Evolutionary conservation across 2,888 invertebrate species (phyloP), one percentile per base, ranked within the genome.

Genomic region (Agelastica alni): DNA sequence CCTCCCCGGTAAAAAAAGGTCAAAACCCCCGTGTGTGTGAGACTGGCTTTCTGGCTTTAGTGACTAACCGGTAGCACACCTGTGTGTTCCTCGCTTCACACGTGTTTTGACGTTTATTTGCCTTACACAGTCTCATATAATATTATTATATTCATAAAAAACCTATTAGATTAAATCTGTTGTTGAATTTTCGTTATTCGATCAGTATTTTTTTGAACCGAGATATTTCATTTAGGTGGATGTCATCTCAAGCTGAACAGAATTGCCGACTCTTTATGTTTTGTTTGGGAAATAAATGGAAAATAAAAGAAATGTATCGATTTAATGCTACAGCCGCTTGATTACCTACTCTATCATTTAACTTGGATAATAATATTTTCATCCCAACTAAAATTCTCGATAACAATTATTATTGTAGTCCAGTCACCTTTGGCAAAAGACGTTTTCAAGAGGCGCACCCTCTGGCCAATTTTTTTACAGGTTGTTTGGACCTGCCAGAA

Each of bases 61-160:
- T 76, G 76, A 77, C 76, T 77, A 76, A 77, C 77, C 74, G 74
- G 73, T 75, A 74, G 75, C 75, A 75, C 75, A 53, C 43, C 51
- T 47, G 72, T 72, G 71, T 72, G 70, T 53, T 12, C 13, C 17
- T 10, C 55, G 74, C 75, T 75, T 75, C 77, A 77, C 77, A 76
- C 75, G 77, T 77, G 76, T 77, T 77, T 77, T 77, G 77, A 77
- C 76, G 75, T 77, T 77, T 73, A 77, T 77, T 77, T 77, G 77
- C 77, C 77, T 74, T 75, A 75, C 76, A 76, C 72, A 75, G 72
- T 69, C 59, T 65, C 58, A 65, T 53, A 56, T 39, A 39, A n/a
- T 26, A 26, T 26, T 58, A 28, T 47, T 42, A 47, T 53, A 43
- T 32, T 49, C 37, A 37, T n/a, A n/a, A n/a, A n/a, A n/a, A n/a